A percentile compares a stretch with the other conserved stretches of the same genome.
These are phyloP conservation scores for Pollenia amentaria DNA, from an alignment of 2,888 invertebrate species.

Conservation along the genomic window DNA sequence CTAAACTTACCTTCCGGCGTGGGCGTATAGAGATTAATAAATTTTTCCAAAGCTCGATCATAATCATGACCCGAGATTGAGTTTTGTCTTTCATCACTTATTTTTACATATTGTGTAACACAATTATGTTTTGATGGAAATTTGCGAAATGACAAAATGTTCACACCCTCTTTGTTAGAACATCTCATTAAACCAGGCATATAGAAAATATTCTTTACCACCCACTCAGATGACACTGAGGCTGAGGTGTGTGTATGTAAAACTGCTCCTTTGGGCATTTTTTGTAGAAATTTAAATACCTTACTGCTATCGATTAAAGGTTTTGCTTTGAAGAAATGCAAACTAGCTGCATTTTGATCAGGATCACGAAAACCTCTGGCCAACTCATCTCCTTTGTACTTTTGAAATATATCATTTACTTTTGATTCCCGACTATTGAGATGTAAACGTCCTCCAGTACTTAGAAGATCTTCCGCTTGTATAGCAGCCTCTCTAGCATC, in stretches of 20 bases:
- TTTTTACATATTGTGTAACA: slow-evolving; percentile 77
- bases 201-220: slow-evolving; percentile 86
- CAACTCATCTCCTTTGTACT: slow-evolving; percentile 80
- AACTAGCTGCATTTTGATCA: slow-evolving; percentile 84
- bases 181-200: slow-evolving; percentile 82
- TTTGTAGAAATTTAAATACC: slow-evolving; percentile 86
- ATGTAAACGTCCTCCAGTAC: slow-evolving; percentile 80
- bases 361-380: slow-evolving; percentile 79
- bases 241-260: slow-evolving; percentile 86
- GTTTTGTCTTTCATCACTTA: slow-evolving; percentile 83
- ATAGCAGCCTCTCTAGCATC: slow-evolving; percentile 81
- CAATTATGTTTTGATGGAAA: slow-evolving; percentile 77
- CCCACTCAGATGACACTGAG: slow-evolving; percentile 85
- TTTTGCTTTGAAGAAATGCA: slow-evolving; percentile 86
- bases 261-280: slow-evolving; percentile 86
- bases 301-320: slow-evolving; percentile 85
- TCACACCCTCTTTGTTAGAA: slow-evolving; percentile 74
- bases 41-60: slow-evolving; percentile 86
- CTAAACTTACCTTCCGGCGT: slow-evolving; percentile 84
- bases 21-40: slow-evolving; percentile 86
- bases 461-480: slow-evolving; percentile 80
- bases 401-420: slow-evolving; percentile 81
- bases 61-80: slow-evolving; percentile 84
- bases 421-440: slow-evolving; percentile 78
- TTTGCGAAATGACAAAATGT: slow-evolving; percentile 78